Evolutionary conservation across 1,140 invertebrate species (phyloP).

Genomic region (Ditylenchus dipsaci): DNA sequence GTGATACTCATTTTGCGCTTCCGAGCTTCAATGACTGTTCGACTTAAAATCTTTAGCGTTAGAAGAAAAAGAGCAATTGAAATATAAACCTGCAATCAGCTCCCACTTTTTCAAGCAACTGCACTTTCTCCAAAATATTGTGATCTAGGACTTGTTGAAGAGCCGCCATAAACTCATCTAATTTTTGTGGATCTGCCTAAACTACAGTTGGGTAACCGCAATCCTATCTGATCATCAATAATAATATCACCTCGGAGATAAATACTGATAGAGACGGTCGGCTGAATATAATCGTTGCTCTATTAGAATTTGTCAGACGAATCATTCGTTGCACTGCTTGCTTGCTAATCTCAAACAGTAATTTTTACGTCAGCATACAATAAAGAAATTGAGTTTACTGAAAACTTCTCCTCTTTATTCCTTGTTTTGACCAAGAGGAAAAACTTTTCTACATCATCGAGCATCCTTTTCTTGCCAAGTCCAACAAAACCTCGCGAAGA

Average conservation of each 20-base stretch:
- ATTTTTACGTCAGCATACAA: no score
- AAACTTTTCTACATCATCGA: background rate
- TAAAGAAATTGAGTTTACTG: background rate
- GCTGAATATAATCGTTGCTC: constrained; percentile 12
- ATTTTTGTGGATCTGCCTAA: constrained; percentile 12
- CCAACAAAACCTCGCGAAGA: background rate
- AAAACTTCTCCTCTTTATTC: background rate
- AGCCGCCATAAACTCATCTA: constrained; percentile 6
- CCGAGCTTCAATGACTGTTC: background rate
- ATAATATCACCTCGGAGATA: constrained; percentile 3
- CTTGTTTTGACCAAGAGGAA: background rate
- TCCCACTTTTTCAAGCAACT: background rate
- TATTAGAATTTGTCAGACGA: no score
- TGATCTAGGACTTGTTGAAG: background rate
- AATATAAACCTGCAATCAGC: constrained; percentile 2
- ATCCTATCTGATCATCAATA: background rate
- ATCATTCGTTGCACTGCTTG: no score
- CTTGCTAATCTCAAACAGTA: no score
- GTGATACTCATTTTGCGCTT: background rate
- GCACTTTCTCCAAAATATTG: background rate
- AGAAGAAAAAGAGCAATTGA: background rate
- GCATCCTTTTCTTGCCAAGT: background rate
- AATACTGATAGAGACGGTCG: constrained; percentile 1
- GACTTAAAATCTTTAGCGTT: background rate
- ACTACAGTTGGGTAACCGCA: background rate